Evolutionary conservation across 2,888 invertebrate species (phyloP), one percentile per base, ranked within the genome.

Genomic region (Apotomis betuletana): DNA sequence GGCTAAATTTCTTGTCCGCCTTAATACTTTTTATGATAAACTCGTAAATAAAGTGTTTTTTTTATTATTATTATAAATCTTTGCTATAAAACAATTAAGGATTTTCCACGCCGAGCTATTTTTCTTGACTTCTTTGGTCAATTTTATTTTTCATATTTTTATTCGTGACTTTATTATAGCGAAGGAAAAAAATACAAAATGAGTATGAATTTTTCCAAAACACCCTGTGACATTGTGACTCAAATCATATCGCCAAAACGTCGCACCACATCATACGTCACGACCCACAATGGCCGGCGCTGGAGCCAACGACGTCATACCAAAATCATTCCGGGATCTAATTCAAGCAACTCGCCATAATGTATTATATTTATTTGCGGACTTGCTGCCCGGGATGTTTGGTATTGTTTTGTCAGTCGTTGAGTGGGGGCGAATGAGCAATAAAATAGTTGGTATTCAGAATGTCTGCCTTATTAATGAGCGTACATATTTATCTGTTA

Each of bases 201-300:
- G 1, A 27, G 27, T 27, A 27, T 27, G 41, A 6, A 41, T 6
- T 6, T 49, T 49, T 49, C 12, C 36, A 15, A 55, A 49, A 1
- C 77, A 68, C 2, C 71, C 75, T 77, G 77, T 78, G 73, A 55
- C 54, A 67, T 9, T 6, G 54, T 65, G 44, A 68, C 74, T 67
- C 74, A 70, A 72, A 74, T 78, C 76, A 76, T 77, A 78, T 75
- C 76, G 74, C 59, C 58, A 49, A 36, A 64, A 72, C 71, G 74
- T 77, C 74, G 70, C 67, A 74, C 63, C 75, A 70, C 76, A 77
- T 80, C 79, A 76, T 75, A 76, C 76, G 77, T 77, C 78, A 75
- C 54, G 57, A 61, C 44, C 67, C 71, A 67, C 73, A 75, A 74
- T 69, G 72, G 61, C 71, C 71, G 70, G 69, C 70, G 71, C 76